Evolutionary conservation across 30 jellyfish, hydroid and myxozoan genomes (phyloP), one percentile per base, ranked within the genome.

Genomic region (Mastigias papua): DNA sequence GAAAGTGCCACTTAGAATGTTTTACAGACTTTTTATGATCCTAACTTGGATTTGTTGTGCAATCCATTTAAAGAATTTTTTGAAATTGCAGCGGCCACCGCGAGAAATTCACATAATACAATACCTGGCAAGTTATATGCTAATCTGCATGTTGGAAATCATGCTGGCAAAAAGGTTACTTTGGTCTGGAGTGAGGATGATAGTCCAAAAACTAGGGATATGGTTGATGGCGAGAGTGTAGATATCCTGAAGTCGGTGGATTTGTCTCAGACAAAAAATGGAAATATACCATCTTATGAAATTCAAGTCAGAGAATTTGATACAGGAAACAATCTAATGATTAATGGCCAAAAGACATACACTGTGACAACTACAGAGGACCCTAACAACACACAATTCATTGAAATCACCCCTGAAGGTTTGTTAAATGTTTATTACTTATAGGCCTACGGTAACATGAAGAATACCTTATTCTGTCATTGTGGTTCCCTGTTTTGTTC

Each of bases 151-250:
- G 96, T 95, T 32, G 58, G 88, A 17, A 95, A 95, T 73, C 80
- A 86, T 37, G 99, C 99, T 48, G 99, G 99, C 8, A 84, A 85
- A 58, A 95, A 95, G 76, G 99, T 95, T 13, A 95, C 99, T 0
- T 62, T 95, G 17, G 97, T 84, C 32, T 95, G 99, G 99, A 90
- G 97, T 48, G 99, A 95, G 67, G 91, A 89, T 1, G 97, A 81
- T 60, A 86, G 96, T 48, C 98, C 96, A 42, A 80, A 82, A 69
- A 80, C 99, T 9, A 79, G 78, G 16, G 99, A 95, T 35, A 95
- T 95, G 31, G 95, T 85, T 33, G 73, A 90, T 81, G 95, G 92
- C 5, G 86, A 89, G 70, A 81, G 95, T 22, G 85, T 77, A 61
- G 95, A 90, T 76, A 63, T 95, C n/a, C 31, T 81, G 37, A 95